phyloP scores from a whole-genome alignment of 2,888 invertebrate species.

The Cenopis cana region DNA sequence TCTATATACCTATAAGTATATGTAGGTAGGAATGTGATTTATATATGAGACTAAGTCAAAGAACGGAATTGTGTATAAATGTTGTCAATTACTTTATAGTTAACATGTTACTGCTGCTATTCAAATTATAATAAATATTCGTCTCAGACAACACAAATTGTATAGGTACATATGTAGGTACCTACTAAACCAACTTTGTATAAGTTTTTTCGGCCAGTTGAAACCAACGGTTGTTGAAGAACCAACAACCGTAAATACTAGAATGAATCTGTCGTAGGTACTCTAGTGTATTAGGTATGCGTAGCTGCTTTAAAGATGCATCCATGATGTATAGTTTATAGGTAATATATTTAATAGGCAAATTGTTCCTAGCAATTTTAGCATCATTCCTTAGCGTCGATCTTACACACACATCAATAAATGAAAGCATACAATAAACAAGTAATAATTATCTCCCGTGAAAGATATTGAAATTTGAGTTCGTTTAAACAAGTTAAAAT shows the following conservation, averaged over 20 bases:
- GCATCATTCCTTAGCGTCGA: background rate
- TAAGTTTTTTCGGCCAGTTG: background rate
- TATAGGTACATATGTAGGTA: too few relatives aligned
- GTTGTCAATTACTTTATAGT: constrained; percentile 8
- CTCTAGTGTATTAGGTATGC: background rate
- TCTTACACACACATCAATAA: background rate
- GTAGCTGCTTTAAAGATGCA: background rate
- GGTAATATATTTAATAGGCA: constrained; percentile 7
- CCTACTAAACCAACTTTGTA: too few relatives aligned
- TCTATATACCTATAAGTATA: background rate
- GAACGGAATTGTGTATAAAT: constrained; percentile 20
- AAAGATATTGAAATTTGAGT: background rate
- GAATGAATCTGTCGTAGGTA: background rate
- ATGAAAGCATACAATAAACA: background rate
- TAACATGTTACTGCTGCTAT: background rate
- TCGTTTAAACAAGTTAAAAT: background rate
- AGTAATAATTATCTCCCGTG: background rate
- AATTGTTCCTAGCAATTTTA: constrained; percentile 19
- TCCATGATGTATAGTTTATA: background rate
- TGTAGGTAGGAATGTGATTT: constrained; percentile 32
- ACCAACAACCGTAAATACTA: background rate
- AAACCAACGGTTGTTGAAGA: background rate
- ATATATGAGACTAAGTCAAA: constrained; percentile 19
- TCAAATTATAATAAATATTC: background rate
- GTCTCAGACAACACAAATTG: background rate